Evolutionary conservation across 2,888 invertebrate genomes (phyloP).

Genomic region (Allygus modestus): DNA sequence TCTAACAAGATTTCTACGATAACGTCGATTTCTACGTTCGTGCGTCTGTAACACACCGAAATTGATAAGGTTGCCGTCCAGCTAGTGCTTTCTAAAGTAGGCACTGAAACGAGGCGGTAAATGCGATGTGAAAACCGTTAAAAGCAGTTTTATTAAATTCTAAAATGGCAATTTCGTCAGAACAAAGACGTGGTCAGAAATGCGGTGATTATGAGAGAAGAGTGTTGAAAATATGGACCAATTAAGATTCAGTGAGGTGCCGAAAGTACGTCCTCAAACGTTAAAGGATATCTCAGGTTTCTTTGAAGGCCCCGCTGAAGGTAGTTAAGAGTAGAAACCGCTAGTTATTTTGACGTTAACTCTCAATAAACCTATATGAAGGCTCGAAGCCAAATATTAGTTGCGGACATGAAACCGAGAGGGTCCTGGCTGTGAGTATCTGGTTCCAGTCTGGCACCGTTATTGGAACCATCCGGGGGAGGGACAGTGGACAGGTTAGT

Average conservation of each 20-base stretch:
- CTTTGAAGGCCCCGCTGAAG: conserved; percentile 16
- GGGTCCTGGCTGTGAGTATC: no score
- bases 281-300: neutral
- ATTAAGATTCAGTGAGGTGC: conserved; percentile 24
- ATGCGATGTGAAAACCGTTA: conserved; percentile 8
- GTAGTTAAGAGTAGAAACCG: conserved; percentile 2
- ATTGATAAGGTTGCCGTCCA: no score
- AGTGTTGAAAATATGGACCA: conserved; percentile 30
- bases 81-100: neutral
- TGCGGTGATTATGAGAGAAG: conserved; percentile 10
- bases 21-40: no score
- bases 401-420: no score
- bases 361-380: conserved; percentile 4
- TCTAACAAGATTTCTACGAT: no score
- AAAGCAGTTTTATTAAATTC: conserved; percentile 3
- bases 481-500: no score
- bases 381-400: neutral
- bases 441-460: no score
- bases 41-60: no score
- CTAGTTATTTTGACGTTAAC: neutral
- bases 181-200: conserved; percentile 31
- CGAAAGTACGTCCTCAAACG: conserved; percentile 23
- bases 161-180: conserved; percentile 30
- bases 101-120: neutral
- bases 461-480: no score